A percentile compares a stretch with the other conserved stretches of the same genome.
phyloP scores from a whole-genome alignment of 2,888 invertebrate species.

The Heliconius hortense region DNA sequence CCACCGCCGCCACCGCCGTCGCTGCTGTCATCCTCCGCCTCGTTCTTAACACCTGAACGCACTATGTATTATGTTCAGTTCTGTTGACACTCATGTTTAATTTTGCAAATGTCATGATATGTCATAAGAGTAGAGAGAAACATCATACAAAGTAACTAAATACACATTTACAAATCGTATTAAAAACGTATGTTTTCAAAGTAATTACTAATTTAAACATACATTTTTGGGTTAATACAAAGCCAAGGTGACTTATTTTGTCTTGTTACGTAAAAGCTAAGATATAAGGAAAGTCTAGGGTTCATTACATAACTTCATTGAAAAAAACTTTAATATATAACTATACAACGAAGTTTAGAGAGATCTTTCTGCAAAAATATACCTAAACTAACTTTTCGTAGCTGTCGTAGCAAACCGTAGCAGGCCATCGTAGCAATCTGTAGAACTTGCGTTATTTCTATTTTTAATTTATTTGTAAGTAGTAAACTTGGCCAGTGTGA shows the following conservation, averaged over 20 bases:
- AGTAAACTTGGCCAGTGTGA: background rate
- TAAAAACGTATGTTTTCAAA: background rate
- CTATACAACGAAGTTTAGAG: background rate
- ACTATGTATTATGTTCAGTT: slow-evolving; percentile 13
- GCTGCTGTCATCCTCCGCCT: slow-evolving; percentile 46
- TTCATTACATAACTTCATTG: slow-evolving; percentile 38
- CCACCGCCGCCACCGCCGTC: slow-evolving; percentile 54
- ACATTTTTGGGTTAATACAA: slow-evolving; percentile 19
- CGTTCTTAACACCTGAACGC: slow-evolving; percentile 13
- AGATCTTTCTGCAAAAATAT: background rate
- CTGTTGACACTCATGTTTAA: slow-evolving; percentile 6
- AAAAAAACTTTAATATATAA: background rate
- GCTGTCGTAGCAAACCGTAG: slow-evolving; percentile 36
- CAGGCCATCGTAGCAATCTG: background rate
- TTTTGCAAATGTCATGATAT: background rate
- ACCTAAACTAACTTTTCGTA: slow-evolving; percentile 13
- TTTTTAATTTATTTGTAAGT: background rate
- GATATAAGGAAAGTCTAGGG: slow-evolving; percentile 34
- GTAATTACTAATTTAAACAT: background rate
- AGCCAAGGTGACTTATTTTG: slow-evolving; percentile 32
- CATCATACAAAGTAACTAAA: background rate
- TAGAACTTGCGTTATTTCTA: background rate
- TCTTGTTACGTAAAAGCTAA: slow-evolving; percentile 41
- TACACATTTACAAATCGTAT: background rate
- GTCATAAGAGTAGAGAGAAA: background rate